Evolutionary conservation across 1,140 invertebrate genomes (phyloP), one percentile per base, ranked within the genome.

Genomic region (Drosophila repleta): DNA sequence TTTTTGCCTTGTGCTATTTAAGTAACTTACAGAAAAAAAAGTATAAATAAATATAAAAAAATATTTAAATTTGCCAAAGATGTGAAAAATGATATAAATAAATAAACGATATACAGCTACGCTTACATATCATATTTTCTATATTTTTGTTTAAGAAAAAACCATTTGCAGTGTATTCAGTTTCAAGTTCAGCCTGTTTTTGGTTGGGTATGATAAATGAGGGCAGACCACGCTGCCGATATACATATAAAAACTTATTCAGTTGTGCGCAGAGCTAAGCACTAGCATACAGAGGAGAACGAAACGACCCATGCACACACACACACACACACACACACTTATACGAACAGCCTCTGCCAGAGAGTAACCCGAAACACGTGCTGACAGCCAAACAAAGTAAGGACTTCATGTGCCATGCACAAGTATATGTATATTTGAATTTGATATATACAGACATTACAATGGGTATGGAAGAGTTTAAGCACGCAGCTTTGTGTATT

Each of bases 401-500:
- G 49, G 18, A 51, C 68, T 55, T 13, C 56, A 60, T 61, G 55
- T 35, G 37, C 7, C 51, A 66, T 21, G 0, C 26, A 48, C n/a
- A 35, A n/a, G 3, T 24, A 17, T 17, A 21, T 21, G 15, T 15
- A 56, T 43, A 45, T n/a, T 32, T 24, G 32, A 4, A 52, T 53
- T 45, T 45, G n/a, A 51, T 24, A 10, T 18, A 53, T 53, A n/a
- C 49, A 65, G 35, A 41, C 74, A 77, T 65, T 75, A 78, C 82
- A 78, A 69, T 78, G 78, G 74, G 79, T 67, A 72, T 70, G 78
- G 66, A 63, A 64, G 67, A 82, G 87, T 71, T 87, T 72, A 82
- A 75, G 82, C 82, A 85, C 83, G 83, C 83, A 85, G 74, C 85
- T 65, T 82, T 87, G 82, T 85, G 82, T 85, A 85, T 85, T 85